phyloP scores from a whole-genome alignment of 2,888 invertebrate genomes.

The Plebejus anna region DNA sequence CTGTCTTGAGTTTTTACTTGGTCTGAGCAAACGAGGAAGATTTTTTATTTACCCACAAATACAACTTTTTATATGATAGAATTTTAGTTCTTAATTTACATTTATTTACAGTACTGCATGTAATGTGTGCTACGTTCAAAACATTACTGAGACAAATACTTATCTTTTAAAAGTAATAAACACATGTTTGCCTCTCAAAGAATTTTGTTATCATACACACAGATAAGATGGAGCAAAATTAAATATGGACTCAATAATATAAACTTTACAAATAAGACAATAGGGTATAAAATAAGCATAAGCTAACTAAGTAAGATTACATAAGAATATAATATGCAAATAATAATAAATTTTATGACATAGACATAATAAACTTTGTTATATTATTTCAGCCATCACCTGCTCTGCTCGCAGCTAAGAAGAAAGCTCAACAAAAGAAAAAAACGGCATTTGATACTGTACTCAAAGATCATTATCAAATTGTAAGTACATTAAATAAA shows the following conservation, averaged over 20 bases:
- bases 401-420: conserved; percentile 83
- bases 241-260: neutral
- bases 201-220: neutral
- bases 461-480: conserved; percentile 84
- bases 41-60: too few species aligned
- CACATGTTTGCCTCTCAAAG: neutral
- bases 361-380: conserved; percentile 6
- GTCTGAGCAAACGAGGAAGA: too few species aligned
- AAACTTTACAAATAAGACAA: neutral
- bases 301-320: neutral
- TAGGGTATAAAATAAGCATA: neutral
- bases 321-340: neutral
- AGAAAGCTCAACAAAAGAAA: conserved; percentile 81
- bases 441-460: conserved; percentile 68
- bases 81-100: neutral
- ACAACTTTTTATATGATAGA: too few species aligned
- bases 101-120: neutral
- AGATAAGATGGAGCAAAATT: neutral
- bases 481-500: conserved; percentile 61
- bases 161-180: neutral
- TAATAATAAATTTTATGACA: neutral
- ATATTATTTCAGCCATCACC: conserved; percentile 66
- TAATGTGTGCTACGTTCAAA: neutral
- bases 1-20: too few species aligned
- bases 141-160: neutral